phyloP scores from a whole-genome alignment of 1,140 invertebrate species.

The Delia radicum region DNA sequence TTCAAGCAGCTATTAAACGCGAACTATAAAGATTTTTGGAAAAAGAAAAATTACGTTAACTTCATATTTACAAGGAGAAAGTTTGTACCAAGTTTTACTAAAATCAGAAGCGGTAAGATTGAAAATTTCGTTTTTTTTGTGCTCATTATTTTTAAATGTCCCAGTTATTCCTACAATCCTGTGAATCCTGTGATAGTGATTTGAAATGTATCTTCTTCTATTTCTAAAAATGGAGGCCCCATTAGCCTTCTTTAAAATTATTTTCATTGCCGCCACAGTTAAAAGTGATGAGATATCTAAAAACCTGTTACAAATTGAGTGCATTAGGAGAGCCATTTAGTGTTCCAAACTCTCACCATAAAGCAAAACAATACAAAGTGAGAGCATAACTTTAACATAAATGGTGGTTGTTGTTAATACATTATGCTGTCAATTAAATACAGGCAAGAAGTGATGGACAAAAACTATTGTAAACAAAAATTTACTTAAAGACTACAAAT shows the following conservation, averaged over 20 bases:
- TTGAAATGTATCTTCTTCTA: too few relatives aligned
- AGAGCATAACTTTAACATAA: not conserved
- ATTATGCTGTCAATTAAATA: not conserved
- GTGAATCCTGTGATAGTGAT: too few relatives aligned
- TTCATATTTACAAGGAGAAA: too few relatives aligned
- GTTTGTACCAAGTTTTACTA: too few relatives aligned
- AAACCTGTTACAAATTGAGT: not conserved
- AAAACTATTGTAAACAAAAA: conserved; percentile 40
- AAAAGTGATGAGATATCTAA: not conserved
- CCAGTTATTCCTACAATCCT: too few relatives aligned
- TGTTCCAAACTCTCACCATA: not conserved
- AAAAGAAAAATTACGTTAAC: too few relatives aligned
- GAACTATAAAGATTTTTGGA: too few relatives aligned
- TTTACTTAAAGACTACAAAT: conserved; percentile 37
- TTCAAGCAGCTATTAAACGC: too few relatives aligned
- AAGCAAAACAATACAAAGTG: not conserved
- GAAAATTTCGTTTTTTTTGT: too few relatives aligned
- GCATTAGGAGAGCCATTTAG: not conserved
- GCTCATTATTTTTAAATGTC: too few relatives aligned
- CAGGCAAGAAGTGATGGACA: not conserved
- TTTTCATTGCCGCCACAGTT: not conserved
- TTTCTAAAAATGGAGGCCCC: not conserved
- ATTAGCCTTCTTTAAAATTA: not conserved
- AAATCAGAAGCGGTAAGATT: too few relatives aligned
- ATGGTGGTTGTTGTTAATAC: not conserved